Base-by-base conservation (phyloP, 1,140 invertebrate species). In the Solenopsis invicta region DNA sequence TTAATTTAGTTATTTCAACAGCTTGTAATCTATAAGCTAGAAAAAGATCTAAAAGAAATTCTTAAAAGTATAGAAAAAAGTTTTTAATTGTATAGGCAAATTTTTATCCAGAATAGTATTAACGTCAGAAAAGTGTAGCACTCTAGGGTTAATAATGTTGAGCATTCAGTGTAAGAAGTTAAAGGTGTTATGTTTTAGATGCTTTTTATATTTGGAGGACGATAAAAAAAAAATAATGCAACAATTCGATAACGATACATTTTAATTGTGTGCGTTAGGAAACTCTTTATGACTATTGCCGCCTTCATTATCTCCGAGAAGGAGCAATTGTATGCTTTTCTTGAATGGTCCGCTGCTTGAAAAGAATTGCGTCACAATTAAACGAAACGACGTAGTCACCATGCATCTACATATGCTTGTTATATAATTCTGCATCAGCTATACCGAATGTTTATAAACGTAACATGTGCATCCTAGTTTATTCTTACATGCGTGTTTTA, bases 341-440 rank as follows among this genome's bases (percentile, higher is more conserved):
- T 84, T 84, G 80, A 75, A 84, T 84, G 54, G 29, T 50, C 13
- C 8, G 12, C 54, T 18, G 54, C 24, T 45, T 67, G 34, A 84
- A 48, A 45, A 50, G 37, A 29, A 87, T 89, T 89, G 75, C 85
- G 24, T 90, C 77, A 80, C 66, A 50, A 52, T 87, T 67, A 80
- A 89, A 59, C 37, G 82, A 81, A 89, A 87, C 48, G 29, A 16
- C 8, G 10, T 2, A 45, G 29, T 61, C 54, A 61, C 8, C 29
- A 18, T 18, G 85, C 52, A 89, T 72, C 84, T 64, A 62, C 45
- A 71, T 86, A 56, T 16, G 9, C 37, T 45, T 61, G 18, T 84
- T 84, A 75, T 75, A 62, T 84, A 84, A 84, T 5, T 2, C 21
- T 4, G 41, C 29, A 8, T 50, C 16, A 45, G 48, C 41, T 74